Percentiles rank a stretch among this genome's conserved stretches.
These are phyloP conservation scores for Lucinisca nassula DNA, from an alignment of 2,888 invertebrate species.

Conservation along the genomic window DNA sequence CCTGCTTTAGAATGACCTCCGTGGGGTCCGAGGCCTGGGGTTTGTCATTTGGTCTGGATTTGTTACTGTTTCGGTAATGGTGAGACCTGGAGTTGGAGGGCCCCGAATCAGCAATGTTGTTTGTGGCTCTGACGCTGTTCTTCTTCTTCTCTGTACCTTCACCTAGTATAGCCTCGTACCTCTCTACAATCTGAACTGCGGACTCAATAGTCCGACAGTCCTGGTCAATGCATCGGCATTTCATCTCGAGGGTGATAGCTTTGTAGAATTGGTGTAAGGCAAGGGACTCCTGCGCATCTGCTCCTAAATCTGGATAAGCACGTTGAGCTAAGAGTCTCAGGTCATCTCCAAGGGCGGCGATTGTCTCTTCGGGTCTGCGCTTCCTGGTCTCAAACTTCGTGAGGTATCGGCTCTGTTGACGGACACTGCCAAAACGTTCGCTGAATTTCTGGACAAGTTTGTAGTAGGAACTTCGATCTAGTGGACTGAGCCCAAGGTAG, in stretches of 20 bases:
- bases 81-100: not conserved
- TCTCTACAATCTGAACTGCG: slow-evolving; percentile 40
- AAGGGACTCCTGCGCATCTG: too few species aligned
- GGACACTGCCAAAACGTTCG: too few species aligned
- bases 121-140: not conserved
- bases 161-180: slow-evolving; percentile 42
- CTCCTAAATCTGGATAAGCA: slow-evolving; percentile 5
- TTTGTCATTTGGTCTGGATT: not conserved
- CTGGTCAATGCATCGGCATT: slow-evolving; percentile 45
- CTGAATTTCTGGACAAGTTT: too few species aligned
- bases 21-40: too few species aligned
- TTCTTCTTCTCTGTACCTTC: slow-evolving; percentile 31
- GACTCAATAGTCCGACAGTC: slow-evolving; percentile 34
- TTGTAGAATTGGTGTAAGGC: slow-evolving; percentile 60
- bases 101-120: not conserved
- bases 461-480: slow-evolving; percentile 3
- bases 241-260: too few species aligned
- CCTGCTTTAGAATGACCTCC: too few species aligned
- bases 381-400: too few species aligned
- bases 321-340: not conserved
- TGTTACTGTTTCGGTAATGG: not conserved
- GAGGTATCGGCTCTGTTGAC: too few species aligned
- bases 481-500: not conserved
- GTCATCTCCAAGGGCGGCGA: slow-evolving; percentile 12
- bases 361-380: not conserved